Base-by-base conservation (phyloP, 53 echinoderm and acorn worm species). In the Stichopus horrens region DNA sequence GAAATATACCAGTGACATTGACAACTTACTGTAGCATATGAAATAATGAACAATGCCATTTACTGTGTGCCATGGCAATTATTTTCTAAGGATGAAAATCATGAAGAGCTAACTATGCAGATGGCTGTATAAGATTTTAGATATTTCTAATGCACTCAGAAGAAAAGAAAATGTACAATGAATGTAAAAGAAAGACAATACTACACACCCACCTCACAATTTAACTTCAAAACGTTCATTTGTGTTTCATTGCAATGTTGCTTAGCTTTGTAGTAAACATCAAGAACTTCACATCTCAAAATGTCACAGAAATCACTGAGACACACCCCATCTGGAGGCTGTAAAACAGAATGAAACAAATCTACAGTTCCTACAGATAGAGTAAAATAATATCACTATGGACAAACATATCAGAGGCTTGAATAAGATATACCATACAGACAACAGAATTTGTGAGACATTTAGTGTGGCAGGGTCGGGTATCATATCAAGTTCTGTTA, bases 241-340 rank as follows among this genome's bases (percentile, higher is more conserved):
- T 89, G 92, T 37, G 92, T 76, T 65, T 93, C 90, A 51, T 92
- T 95, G 60, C 96, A 96, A 21, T 91, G 90, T 19, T 95, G 92
- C 88, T 92, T 88, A 53, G 95, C 96, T 93, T 93, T 93, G 81
- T 94, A 96, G 13, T 85, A 84, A 20, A 90, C 94, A 23, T 92
- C 81, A 60, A 96, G 66, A 11, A 96, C 90, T 60, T 95, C 96
- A 89, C 96, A 96, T 3, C 96, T 93, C 54, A 96, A 82, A 79
- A 92, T 93, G 79, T 96, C 95, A 86, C 96, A 96, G 86, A 93
- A 93, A 88, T 96, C 93, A 9, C 91, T 92, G 10, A 96, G 81
- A 57, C 96, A 96, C 73, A 93, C 95, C 8, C 89, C 90, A 16
- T 86, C 60, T 10, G 83, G 77, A 14, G 76, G 93, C 88, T 86